Base-by-base conservation (phyloP, 2,888 invertebrate genomes). In the Idaea biselata region DNA sequence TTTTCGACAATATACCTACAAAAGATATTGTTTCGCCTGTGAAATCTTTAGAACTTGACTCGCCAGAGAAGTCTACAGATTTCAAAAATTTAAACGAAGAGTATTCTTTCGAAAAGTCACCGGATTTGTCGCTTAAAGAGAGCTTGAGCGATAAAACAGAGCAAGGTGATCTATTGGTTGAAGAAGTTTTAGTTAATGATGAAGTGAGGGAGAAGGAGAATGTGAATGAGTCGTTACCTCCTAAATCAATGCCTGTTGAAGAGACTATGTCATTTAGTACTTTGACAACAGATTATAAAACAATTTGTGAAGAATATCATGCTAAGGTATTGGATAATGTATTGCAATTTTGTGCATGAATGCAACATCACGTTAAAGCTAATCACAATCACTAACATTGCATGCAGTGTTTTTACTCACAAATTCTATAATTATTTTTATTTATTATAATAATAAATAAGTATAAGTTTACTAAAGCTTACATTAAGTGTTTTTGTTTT, bases 281-380 rank as follows among this genome's bases (percentile, higher is more conserved):
- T 6, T 89, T 94, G 72, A 94, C 95, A 11, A 95, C 95, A 31
- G 96, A 96, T 70, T 96, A 96, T 80, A 95, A 95, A 78, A 95
- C 95, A 17, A 92, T 95, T 62, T 94, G 95, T 77, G 95, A 95
- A 72, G 95, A 96, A 66, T 95, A 94, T 81, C 94, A 94, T 60
- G 93, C 85, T 62, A 95, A 95, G 93, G 96, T 96, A 90, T 79
- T 87, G 71, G 61, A 71, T 63, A 76, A 78, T 62, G 76, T 63
- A 1, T 18, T 56, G 56, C 18, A 18, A 11, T 58, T 64, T 59
- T 63, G 63, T 58, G 54, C 75, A 66, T 78, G 72, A 68, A 65
- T 75, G 60, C 65, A 44, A 44, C 11, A 44, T 44, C 0, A 44
- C 44, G 32, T 61, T 25, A 25, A 25, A 25, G 44, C 44, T 44